Conservation (phyloP, 1,140 invertebrate species). For the Nebria ingens region DNA sequence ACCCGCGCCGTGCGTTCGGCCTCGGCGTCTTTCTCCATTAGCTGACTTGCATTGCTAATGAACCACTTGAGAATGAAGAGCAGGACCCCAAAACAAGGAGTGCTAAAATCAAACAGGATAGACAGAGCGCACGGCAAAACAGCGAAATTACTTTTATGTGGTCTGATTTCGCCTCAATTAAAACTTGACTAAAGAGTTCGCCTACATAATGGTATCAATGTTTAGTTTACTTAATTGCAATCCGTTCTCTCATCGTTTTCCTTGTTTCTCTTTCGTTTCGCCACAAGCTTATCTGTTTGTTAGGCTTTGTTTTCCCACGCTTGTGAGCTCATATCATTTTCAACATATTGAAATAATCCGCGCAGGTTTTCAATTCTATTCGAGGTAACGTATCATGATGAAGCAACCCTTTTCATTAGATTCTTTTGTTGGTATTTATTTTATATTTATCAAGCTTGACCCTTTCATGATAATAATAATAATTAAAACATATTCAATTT, state of each 20-base stretch:
- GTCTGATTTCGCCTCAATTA: constrained; percentile 25
- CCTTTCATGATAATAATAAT: no score
- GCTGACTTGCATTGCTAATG: constrained; percentile 29
- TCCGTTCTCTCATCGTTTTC: not conserved
- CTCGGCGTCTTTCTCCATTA: constrained; percentile 24
- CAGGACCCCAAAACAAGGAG: not conserved
- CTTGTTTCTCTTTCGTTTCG: not conserved
- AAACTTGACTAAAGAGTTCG: constrained; percentile 19
- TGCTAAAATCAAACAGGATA: not conserved
- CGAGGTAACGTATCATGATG: no score
- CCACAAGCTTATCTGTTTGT: no score
- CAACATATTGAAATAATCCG: no score
- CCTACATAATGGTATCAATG: constrained; percentile 8
- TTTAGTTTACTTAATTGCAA: constrained; percentile 9
- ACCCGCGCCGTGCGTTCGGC: no score
- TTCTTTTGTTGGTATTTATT: no score
- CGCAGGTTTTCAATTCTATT: no score
- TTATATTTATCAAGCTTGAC: no score
- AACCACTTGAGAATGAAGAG: constrained; percentile 21
- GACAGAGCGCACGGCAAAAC: constrained; percentile 18
- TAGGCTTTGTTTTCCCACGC: no score
- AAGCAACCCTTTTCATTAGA: no score
- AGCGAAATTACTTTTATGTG: constrained; percentile 24
- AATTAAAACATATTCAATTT: no score
- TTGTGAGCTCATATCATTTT: no score